Evolutionary conservation across 64 coral and sea anemone species (phyloP).

Genomic region (Stylophora pistillata): DNA sequence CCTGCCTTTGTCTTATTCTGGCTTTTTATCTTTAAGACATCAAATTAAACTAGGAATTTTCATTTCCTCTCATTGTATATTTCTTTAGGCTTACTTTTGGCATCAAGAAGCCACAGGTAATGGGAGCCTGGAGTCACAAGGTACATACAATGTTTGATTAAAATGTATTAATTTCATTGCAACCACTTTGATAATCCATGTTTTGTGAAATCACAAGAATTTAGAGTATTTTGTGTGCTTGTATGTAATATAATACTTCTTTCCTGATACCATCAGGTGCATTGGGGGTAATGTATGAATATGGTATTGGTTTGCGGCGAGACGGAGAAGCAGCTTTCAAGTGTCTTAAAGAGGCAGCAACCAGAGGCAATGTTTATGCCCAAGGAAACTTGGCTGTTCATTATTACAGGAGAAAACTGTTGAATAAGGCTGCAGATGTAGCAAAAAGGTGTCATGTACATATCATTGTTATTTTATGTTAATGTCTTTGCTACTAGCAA

Average conservation of each 20-base stretch:
- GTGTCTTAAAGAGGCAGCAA: constrained; percentile 85
- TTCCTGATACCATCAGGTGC: constrained; percentile 55
- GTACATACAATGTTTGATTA: constrained; percentile 11
- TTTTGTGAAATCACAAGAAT: neutral
- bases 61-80: neutral
- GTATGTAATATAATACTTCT: too few relatives aligned
- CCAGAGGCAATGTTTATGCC: constrained; percentile 87
- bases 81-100: constrained; percentile 89
- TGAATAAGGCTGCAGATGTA: constrained; percentile 93
- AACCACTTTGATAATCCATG: too few relatives aligned
- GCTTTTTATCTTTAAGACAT: neutral
- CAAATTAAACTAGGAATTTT: neutral
- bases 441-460: constrained; percentile 66
- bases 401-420: constrained; percentile 91
- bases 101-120: constrained; percentile 99
- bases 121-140: constrained; percentile 99
- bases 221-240: neutral
- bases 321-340: constrained; percentile 82
- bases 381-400: constrained; percentile 95
- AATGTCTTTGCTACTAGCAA: neutral
- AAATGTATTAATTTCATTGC: too few relatives aligned
- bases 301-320: constrained; percentile 86
- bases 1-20: neutral
- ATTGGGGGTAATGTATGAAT: constrained; percentile 99
- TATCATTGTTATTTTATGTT: neutral